phyloP scores from a whole-genome alignment of 1,140 invertebrate species.

The Macrosteles quadrilineatus region DNA sequence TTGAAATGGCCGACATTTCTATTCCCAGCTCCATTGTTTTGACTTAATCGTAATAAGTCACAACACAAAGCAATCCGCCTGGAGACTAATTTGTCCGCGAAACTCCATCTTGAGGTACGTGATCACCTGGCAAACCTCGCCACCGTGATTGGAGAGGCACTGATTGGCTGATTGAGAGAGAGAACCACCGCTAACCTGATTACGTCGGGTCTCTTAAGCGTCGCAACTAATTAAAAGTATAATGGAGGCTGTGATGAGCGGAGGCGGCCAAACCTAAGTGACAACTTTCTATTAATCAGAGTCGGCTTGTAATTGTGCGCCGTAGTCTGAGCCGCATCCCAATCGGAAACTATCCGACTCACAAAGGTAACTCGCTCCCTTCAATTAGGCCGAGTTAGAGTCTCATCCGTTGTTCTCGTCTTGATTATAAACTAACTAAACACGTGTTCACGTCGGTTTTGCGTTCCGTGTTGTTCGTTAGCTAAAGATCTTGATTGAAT shows the following conservation, averaged over 20 bases:
- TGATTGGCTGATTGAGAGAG: too few species aligned
- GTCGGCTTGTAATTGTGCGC: neutral
- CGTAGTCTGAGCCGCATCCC: neutral
- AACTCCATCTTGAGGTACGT: too few species aligned
- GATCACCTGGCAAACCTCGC: too few species aligned
- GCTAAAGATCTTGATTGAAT: too few species aligned
- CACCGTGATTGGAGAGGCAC: too few species aligned
- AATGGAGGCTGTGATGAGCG: conserved; percentile 14
- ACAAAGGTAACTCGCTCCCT: conserved; percentile 17
- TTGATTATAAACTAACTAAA: conserved; percentile 1
- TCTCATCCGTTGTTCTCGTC: neutral
- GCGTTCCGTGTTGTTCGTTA: too few species aligned
- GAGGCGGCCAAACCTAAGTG: neutral
- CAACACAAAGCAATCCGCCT: too few species aligned
- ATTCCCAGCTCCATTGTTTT: too few species aligned
- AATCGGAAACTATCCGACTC: neutral
- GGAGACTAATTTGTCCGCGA: too few species aligned
- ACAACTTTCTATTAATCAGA: neutral
- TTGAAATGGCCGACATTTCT: too few species aligned
- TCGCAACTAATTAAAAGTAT: conserved; percentile 32
- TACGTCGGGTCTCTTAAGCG: neutral
- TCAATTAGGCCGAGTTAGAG: conserved; percentile 14
- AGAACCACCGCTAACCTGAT: too few species aligned
- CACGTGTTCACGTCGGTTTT: neutral
- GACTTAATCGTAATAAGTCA: too few species aligned